A percentile compares a stretch with the other conserved stretches of the same genome.
Evolutionary conservation across 2,113 vertebrate genomes (phyloP).

Genomic region (Semicossyphus pulcher): DNA sequence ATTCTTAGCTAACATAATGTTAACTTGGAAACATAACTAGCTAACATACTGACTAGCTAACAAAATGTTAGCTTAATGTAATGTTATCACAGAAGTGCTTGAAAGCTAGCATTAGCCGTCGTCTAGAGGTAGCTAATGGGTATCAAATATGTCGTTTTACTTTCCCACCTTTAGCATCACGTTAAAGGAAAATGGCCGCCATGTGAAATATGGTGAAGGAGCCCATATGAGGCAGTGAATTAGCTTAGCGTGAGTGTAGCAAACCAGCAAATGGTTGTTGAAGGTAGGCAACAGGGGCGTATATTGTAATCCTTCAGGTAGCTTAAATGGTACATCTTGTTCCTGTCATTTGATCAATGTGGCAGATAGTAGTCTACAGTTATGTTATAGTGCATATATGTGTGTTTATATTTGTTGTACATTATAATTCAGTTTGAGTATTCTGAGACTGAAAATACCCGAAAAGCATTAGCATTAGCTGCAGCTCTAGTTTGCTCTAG

Average conservation of each 20-base stretch:
- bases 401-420: not conserved
- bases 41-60: too few species aligned
- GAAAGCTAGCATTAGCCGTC: too few species aligned
- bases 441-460: too few species aligned
- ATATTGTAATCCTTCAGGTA: constrained; percentile 25
- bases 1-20: too few species aligned
- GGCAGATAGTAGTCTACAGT: not conserved
- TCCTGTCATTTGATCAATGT: constrained; percentile 3
- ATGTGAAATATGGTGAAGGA: not conserved
- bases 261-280: constrained; percentile 38
- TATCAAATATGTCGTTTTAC: too few species aligned
- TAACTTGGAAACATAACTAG: too few species aligned
- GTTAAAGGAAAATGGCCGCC: too few species aligned
- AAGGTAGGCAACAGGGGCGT: not conserved
- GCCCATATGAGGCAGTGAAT: constrained; percentile 39
- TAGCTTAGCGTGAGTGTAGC: constrained; percentile 35
- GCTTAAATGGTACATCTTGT: constrained; percentile 19
- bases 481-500: not conserved
- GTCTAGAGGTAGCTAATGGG: too few species aligned
- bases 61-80: too few species aligned
- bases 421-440: not conserved
- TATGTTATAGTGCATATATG: not conserved
- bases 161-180: too few species aligned
- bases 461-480: not conserved
- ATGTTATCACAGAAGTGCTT: too few species aligned